These are phyloP conservation scores for Gavia stellata DNA, from an alignment of 2,113 vertebrate species.

Conservation along the genomic window DNA sequence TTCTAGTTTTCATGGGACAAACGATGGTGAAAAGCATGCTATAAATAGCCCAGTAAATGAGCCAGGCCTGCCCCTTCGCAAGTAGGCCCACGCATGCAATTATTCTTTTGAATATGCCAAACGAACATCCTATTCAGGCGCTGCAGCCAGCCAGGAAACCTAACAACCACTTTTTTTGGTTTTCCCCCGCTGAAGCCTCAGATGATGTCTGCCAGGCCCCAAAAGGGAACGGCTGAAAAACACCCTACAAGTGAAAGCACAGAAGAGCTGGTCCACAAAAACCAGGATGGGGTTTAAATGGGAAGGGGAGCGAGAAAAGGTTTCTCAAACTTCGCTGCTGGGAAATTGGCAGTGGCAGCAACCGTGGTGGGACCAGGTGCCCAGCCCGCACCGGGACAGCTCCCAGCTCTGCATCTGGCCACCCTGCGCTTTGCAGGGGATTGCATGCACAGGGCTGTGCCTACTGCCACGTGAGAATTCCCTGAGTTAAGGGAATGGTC, in stretches of 20 bases:
- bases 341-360: not conserved
- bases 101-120: conserved; percentile 20
- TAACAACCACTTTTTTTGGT: not conserved
- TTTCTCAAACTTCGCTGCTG: not conserved
- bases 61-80: conserved; percentile 27
- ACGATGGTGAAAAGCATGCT: conserved; percentile 6
- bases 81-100: conserved; percentile 42
- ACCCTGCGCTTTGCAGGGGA: not conserved
- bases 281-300: not conserved
- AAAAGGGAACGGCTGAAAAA: not conserved
- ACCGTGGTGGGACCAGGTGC: not conserved
- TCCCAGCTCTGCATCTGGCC: not conserved
- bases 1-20: conserved; percentile 31
- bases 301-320: not conserved
- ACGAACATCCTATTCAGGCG: conserved; percentile 12
- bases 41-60: conserved; percentile 49
- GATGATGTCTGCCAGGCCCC: not conserved
- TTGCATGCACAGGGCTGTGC: rapidly evolving
- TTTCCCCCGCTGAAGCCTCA: not conserved
- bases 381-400: not conserved
- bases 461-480: not conserved
- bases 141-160: conserved; percentile 30
- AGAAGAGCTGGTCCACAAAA: not conserved
- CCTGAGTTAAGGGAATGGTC: not conserved
- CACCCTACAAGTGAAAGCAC: not conserved